phyloP scores from a whole-genome alignment of 2,113 vertebrate genomes.

The Mesocricetus auratus region DNA sequence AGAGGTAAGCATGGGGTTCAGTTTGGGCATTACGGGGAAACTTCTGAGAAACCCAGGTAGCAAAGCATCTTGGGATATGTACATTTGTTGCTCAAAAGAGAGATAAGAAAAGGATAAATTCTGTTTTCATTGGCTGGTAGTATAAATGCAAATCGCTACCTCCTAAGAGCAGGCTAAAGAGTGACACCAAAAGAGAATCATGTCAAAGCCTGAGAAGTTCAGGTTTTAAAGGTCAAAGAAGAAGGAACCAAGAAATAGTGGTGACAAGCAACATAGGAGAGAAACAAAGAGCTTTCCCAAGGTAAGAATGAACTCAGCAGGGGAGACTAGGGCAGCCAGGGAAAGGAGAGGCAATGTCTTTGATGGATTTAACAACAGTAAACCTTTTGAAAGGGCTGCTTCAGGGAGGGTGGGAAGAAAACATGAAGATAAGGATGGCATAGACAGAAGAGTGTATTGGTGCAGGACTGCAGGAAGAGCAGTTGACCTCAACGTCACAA shows the following conservation, averaged over 20 bases:
- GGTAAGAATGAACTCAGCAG: background rate
- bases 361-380: background rate
- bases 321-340: background rate
- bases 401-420: background rate
- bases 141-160: background rate
- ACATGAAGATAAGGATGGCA: background rate
- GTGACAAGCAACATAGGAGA: background rate
- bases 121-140: background rate
- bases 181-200: background rate
- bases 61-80: background rate
- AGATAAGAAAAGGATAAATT: background rate
- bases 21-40: background rate
- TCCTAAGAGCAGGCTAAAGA: background rate
- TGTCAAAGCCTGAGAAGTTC: slow-evolving; percentile 6
- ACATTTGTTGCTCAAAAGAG: background rate
- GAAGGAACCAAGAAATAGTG: background rate
- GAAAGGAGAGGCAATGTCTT: background rate
- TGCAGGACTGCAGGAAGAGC: background rate
- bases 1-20: background rate
- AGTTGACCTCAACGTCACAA: background rate
- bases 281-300: background rate
- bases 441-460: background rate
- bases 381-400: background rate
- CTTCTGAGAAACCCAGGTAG: background rate
- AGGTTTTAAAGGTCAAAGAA: slow-evolving; percentile 9